Conservation (phyloP, 2,888 invertebrate genomes). For the Steinernema hermaphroditum region DNA sequence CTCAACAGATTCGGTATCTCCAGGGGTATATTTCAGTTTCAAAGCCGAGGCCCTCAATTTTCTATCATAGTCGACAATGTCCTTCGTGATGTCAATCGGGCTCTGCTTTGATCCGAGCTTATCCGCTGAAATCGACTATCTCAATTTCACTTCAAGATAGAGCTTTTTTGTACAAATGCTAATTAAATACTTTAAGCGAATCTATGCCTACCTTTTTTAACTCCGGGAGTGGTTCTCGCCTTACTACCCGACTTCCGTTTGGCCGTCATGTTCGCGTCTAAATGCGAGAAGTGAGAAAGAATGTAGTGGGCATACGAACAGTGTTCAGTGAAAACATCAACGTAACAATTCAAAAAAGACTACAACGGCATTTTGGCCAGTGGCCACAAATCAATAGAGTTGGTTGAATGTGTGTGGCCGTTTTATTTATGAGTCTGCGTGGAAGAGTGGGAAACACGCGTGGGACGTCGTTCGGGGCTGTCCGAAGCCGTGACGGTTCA, state of each 20-base stretch:
- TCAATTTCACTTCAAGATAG: background rate
- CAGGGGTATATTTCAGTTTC: background rate
- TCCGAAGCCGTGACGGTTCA: too few relatives aligned
- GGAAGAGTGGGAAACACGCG: background rate
- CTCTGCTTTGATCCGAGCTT: background rate
- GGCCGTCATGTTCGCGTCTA: background rate
- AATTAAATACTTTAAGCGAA: background rate
- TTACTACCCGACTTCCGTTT: background rate
- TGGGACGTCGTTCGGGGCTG: background rate
- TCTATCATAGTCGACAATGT: background rate
- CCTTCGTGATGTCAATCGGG: constrained; percentile 6
- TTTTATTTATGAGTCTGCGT: constrained; percentile 17
- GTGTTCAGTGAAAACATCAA: too few relatives aligned
- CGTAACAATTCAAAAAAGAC: background rate
- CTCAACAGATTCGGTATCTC: background rate
- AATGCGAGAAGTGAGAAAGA: background rate
- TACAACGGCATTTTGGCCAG: constrained; percentile 7
- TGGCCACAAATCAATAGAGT: constrained; percentile 17
- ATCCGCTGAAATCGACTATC: background rate
- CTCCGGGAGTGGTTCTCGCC: background rate
- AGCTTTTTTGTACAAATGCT: too few relatives aligned
- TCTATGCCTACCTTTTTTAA: background rate
- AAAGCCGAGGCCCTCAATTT: background rate
- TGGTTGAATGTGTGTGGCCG: background rate
- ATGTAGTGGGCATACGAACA: too few relatives aligned